Evolutionary conservation across 2,113 vertebrate genomes (phyloP).

Genomic region (Oxygymnocypris stewartii): DNA sequence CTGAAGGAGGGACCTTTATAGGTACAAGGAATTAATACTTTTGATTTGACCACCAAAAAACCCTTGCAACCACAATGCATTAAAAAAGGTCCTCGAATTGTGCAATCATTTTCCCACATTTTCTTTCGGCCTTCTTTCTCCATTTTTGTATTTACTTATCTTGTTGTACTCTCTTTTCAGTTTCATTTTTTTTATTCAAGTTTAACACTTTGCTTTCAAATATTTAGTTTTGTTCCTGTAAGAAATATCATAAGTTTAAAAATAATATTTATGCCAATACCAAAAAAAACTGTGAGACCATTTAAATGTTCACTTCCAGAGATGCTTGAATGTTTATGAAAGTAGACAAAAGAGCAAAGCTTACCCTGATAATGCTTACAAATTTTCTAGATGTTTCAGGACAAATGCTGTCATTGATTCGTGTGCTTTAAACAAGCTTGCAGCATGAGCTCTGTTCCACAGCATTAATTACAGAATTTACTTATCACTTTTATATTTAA

Average conservation of each 20-base stretch:
- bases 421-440: constrained; percentile 8
- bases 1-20: background rate
- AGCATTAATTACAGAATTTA: background rate
- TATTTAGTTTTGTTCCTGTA: background rate
- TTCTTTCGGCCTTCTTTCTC: background rate
- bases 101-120: background rate
- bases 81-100: background rate
- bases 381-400: background rate
- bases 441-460: background rate
- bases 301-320: constrained; percentile 1
- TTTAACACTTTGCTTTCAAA: no score
- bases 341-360: constrained; percentile 11
- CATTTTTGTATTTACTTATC: no score
- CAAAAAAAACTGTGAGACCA: constrained; percentile 23
- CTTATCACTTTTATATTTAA: background rate
- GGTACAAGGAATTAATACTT: background rate
- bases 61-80: background rate
- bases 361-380: background rate
- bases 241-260: background rate
- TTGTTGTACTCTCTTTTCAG: background rate
- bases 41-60: background rate
- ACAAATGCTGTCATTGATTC: constrained; percentile 15
- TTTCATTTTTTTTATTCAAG: background rate
- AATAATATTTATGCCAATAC: constrained; percentile 41
- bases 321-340: constrained; percentile 17